phyloP scores from a whole-genome alignment of 2,888 invertebrate species.

The Drosophila pseudotakahashii region DNA sequence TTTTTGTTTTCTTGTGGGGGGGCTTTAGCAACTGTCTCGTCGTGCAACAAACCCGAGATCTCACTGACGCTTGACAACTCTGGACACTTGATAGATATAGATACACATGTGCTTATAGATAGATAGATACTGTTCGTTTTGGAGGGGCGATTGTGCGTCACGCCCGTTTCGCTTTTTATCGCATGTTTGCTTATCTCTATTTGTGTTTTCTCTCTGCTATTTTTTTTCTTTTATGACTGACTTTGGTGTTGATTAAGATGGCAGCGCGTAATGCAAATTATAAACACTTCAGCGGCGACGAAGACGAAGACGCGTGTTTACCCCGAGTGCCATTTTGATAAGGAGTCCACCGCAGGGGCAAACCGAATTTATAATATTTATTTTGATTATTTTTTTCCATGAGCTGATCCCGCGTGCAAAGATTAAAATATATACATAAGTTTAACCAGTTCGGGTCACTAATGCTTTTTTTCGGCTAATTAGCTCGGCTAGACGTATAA shows the following conservation, averaged over 20 bases:
- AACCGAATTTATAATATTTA: constrained; percentile 23
- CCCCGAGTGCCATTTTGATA: constrained; percentile 38
- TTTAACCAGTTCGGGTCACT: constrained; percentile 10
- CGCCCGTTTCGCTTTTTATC: constrained; percentile 57
- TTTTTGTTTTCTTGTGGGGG: constrained; percentile 4
- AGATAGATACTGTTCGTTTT: constrained; percentile 15
- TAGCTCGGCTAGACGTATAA: constrained; percentile 18
- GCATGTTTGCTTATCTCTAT: constrained; percentile 63
- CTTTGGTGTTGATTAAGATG: constrained; percentile 41
- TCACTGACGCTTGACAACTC: constrained; percentile 59
- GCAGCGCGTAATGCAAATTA: constrained; percentile 54
- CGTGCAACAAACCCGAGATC: constrained; percentile 84
- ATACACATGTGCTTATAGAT: constrained; percentile 33
- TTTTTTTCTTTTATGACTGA: constrained; percentile 23
- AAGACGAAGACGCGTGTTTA: constrained; percentile 45
- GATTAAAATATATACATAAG: constrained; percentile 7
- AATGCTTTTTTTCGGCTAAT: constrained; percentile 4
- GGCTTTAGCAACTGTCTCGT: constrained; percentile 80
- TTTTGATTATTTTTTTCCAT: constrained; percentile 1
- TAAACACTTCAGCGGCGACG: constrained; percentile 50
- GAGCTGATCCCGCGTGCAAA: constrained; percentile 14
- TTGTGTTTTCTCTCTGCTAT: constrained; percentile 55
- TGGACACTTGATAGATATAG: constrained; percentile 32
- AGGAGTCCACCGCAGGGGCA: constrained; percentile 25
- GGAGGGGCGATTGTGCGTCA: constrained; percentile 59